Evolutionary conservation across 2,888 invertebrate genomes (phyloP).

Genomic region (Plebejus anna): DNA sequence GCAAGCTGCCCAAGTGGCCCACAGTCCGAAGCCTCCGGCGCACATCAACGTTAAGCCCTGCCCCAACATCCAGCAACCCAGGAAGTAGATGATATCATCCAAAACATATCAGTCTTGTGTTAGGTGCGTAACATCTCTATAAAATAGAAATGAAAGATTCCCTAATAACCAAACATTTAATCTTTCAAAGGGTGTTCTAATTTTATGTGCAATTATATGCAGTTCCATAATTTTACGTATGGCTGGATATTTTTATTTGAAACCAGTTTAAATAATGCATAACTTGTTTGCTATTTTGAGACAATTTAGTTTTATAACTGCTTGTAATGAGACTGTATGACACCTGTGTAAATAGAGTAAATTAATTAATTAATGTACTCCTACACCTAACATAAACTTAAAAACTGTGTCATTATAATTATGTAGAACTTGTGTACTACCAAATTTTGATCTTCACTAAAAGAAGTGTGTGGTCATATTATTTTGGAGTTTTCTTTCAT

Average conservation of each 20-base stretch:
- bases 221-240: not conserved
- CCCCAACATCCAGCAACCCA: constrained; percentile 90
- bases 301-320: not conserved
- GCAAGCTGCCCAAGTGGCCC: constrained; percentile 91
- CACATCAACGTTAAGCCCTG: constrained; percentile 81
- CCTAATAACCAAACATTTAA: not conserved
- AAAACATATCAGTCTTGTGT: constrained; percentile 42
- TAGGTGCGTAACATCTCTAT: constrained; percentile 32
- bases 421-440: not conserved
- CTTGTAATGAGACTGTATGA: not conserved
- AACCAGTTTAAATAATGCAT: constrained; percentile 5
- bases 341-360: not conserved
- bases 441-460: not conserved
- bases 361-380: constrained; percentile 3
- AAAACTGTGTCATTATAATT: not conserved
- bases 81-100: constrained; percentile 82
- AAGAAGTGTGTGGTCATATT: not conserved
- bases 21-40: constrained; percentile 88
- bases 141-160: not conserved
- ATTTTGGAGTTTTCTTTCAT: not conserved
- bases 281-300: not conserved
- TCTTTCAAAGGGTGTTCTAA: not conserved
- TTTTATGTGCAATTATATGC: not conserved
- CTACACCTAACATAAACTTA: not conserved
- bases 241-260: not conserved